phyloP scores from a whole-genome alignment of 2,113 vertebrate species.

The Rhizomys pruinosus region DNA sequence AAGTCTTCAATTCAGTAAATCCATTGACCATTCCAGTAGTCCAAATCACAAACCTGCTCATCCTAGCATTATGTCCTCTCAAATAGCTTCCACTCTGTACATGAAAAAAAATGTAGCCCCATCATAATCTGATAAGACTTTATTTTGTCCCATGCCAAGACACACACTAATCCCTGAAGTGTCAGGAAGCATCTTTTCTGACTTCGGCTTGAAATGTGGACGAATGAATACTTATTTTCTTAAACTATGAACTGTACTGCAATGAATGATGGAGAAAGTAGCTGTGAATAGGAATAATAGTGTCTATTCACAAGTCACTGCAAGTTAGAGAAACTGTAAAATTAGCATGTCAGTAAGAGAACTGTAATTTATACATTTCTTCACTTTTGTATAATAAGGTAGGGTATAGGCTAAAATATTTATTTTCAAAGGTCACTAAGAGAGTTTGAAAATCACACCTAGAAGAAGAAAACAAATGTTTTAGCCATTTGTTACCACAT shows the following conservation, averaged over 20 bases:
- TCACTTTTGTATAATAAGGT: neutral
- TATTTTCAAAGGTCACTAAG: conserved; percentile 34
- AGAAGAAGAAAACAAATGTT: neutral
- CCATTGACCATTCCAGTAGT: neutral
- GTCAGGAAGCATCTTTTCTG: neutral
- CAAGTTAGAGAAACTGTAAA: neutral
- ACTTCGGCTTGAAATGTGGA: neutral
- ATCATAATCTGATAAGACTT: neutral
- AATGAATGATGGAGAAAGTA: neutral
- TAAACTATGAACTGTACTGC: neutral
- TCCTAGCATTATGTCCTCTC: neutral
- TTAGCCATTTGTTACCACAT: neutral
- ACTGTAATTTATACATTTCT: neutral
- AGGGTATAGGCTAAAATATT: neutral
- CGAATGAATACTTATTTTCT: neutral
- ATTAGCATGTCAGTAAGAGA: neutral
- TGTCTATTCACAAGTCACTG: neutral
- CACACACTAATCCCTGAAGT: neutral
- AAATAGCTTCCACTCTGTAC: neutral
- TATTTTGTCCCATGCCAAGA: neutral
- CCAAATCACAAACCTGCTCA: neutral
- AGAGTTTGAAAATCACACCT: neutral
- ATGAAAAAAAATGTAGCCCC: neutral
- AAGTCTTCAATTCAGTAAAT: conserved; percentile 1
- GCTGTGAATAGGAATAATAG: neutral